Conservation (phyloP, 2,888 invertebrate genomes). For the Melanophora roralis region DNA sequence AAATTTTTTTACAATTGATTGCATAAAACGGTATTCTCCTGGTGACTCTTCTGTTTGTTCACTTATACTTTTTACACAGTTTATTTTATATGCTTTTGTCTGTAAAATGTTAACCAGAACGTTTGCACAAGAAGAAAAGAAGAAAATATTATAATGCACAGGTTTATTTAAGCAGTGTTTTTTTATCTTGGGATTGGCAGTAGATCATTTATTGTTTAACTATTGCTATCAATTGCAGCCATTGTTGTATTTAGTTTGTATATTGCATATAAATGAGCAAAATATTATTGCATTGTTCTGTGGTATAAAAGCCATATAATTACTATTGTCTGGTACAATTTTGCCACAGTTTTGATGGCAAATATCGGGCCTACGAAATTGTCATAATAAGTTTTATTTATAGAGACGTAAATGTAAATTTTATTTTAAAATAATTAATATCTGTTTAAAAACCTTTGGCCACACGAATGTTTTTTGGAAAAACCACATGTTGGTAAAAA, state of each 20-base stretch:
- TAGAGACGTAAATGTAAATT: too few relatives aligned
- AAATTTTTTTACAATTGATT: constrained; percentile 16
- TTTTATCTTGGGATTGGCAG: constrained; percentile 46
- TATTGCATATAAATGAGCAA: constrained; percentile 46
- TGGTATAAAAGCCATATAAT: constrained; percentile 12
- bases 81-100: neutral
- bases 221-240: constrained; percentile 49
- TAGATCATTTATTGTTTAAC: constrained; percentile 49
- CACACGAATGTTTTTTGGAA: too few relatives aligned
- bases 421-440: too few relatives aligned
- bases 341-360: neutral
- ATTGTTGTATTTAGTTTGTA: constrained; percentile 37
- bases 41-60: constrained; percentile 50
- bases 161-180: constrained; percentile 16
- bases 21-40: constrained; percentile 41
- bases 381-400: too few relatives aligned
- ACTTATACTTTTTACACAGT: neutral
- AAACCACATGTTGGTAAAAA: too few relatives aligned
- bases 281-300: neutral
- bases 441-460: too few relatives aligned
- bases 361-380: too few relatives aligned
- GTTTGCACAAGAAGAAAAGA: too few relatives aligned
- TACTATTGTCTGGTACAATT: constrained; percentile 10
- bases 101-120: too few relatives aligned
- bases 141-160: neutral